Conservation (phyloP, 2,113 vertebrate genomes). For the Phrynosoma blainvillii region DNA sequence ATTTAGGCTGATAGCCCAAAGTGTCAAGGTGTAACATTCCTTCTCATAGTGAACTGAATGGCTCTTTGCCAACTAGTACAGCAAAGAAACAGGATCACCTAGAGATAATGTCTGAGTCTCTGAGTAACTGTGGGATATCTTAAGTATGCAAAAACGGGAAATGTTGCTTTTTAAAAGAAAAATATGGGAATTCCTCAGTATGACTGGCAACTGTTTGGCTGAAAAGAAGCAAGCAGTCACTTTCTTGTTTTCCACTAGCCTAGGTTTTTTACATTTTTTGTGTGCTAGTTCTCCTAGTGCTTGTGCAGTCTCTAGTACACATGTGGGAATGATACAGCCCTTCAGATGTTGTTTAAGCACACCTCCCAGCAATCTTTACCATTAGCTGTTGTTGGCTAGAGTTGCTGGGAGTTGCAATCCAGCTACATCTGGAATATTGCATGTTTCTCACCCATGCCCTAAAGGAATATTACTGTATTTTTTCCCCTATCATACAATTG, state of each 20-base stretch:
- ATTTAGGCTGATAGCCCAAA: constrained; percentile 60
- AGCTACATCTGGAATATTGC: too few species aligned
- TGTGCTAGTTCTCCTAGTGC: too few species aligned
- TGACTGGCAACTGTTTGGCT: neutral
- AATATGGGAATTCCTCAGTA: neutral
- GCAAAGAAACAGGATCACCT: neutral
- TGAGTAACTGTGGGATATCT: neutral
- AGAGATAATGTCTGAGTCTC: neutral
- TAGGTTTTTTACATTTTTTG: too few species aligned
- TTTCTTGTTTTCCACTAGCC: neutral
- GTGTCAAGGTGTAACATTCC: constrained; percentile 22
- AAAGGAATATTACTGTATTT: too few species aligned
- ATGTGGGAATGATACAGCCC: too few species aligned
- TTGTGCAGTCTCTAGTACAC: too few species aligned
- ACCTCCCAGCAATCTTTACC: too few species aligned
- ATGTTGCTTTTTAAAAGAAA: neutral
- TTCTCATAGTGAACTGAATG: constrained; percentile 32
- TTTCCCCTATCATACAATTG: too few species aligned
- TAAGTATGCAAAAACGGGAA: neutral
- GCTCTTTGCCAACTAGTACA: neutral
- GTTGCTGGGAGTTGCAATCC: too few species aligned
- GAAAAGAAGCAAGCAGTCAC: neutral
- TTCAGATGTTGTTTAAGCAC: too few species aligned
- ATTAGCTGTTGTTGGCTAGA: too few species aligned
- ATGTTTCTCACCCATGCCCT: too few species aligned